These are phyloP conservation scores for Babyrousa celebensis DNA, from an alignment of 2,797 vertebrate species.

Conservation along the genomic window DNA sequence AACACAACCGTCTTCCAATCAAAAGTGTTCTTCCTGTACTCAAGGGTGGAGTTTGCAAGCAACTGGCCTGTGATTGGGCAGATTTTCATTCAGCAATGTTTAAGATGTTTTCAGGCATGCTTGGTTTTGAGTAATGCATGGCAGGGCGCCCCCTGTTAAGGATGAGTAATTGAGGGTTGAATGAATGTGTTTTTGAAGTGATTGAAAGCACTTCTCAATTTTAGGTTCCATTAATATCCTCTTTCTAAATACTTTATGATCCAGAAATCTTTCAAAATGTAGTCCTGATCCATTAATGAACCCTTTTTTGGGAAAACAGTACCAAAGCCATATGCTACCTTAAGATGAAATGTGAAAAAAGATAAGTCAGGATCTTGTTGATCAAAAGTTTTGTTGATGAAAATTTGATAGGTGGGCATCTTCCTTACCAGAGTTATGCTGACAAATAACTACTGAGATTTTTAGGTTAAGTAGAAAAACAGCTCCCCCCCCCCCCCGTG, in stretches of 20 bases:
- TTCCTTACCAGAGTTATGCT: constrained; percentile 65
- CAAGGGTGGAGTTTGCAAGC: constrained; percentile 87
- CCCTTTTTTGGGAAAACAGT: constrained; percentile 31
- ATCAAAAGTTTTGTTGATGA: constrained; percentile 60
- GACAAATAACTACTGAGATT: constrained; percentile 56
- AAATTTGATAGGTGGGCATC: constrained; percentile 35
- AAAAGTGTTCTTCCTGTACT: constrained; percentile 88
- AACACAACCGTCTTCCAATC: constrained; percentile 87
- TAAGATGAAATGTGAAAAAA: constrained; percentile 58
- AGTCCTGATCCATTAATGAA: constrained; percentile 62
- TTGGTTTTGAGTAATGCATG: constrained; percentile 85
- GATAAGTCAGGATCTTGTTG: constrained; percentile 37
- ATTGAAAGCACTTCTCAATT: constrained; percentile 80
- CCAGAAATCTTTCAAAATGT: constrained; percentile 69
- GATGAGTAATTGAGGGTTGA: constrained; percentile 86
- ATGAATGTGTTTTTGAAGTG: constrained; percentile 83
- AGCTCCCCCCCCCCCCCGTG: background rate
- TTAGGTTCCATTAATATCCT: constrained; percentile 73
- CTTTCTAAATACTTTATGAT: constrained; percentile 78
- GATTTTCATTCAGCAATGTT: constrained; percentile 86
- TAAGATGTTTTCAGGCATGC: constrained; percentile 87
- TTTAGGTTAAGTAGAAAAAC: constrained; percentile 61
- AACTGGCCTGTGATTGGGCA: constrained; percentile 86
- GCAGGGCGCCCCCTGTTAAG: constrained; percentile 87
- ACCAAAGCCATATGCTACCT: constrained; percentile 54